Conservation (phyloP, 2,888 invertebrate genomes). For the Drosophila aldrichi region DNA sequence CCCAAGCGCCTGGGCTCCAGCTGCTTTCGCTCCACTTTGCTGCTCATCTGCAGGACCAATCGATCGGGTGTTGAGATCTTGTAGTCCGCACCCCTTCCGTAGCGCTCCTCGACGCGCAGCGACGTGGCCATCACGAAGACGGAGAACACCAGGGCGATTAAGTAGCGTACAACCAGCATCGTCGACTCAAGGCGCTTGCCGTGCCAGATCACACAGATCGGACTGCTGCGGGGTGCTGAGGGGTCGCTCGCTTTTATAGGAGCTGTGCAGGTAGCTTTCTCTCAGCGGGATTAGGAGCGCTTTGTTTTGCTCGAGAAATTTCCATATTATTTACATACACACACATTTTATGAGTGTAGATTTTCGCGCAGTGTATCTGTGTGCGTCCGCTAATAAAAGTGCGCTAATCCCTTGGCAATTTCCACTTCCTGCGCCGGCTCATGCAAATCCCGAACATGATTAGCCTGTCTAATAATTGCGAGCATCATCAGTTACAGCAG, state of each 20-base stretch:
- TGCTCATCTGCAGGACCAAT: conserved; percentile 56
- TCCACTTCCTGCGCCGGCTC: conserved; percentile 63
- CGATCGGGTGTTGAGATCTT: conserved; percentile 73
- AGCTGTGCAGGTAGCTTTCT: not conserved
- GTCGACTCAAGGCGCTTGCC: conserved; percentile 2
- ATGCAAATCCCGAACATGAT: conserved; percentile 38
- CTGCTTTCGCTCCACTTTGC: not conserved
- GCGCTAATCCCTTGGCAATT: conserved; percentile 67
- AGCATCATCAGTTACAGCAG: conserved; percentile 51
- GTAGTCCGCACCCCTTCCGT: conserved; percentile 32
- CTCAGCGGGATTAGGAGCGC: not conserved
- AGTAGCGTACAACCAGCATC: conserved; percentile 67
- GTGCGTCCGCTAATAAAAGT: conserved; percentile 50
- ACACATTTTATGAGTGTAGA: conserved; percentile 13
- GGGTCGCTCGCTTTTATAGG: conserved; percentile 39
- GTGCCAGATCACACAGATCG: conserved; percentile 16
- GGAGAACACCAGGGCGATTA: conserved; percentile 73
- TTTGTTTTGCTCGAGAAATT: not conserved
- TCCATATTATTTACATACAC: not conserved
- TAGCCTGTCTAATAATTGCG: conserved; percentile 59
- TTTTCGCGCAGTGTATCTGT: conserved; percentile 13
- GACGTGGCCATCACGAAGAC: conserved; percentile 73
- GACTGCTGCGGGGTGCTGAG: conserved; percentile 38
- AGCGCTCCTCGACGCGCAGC: conserved; percentile 57
- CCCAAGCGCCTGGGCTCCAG: conserved; percentile 27